Evolutionary conservation across 2,888 invertebrate species (phyloP).

Genomic region (Abrostola tripartita): DNA sequence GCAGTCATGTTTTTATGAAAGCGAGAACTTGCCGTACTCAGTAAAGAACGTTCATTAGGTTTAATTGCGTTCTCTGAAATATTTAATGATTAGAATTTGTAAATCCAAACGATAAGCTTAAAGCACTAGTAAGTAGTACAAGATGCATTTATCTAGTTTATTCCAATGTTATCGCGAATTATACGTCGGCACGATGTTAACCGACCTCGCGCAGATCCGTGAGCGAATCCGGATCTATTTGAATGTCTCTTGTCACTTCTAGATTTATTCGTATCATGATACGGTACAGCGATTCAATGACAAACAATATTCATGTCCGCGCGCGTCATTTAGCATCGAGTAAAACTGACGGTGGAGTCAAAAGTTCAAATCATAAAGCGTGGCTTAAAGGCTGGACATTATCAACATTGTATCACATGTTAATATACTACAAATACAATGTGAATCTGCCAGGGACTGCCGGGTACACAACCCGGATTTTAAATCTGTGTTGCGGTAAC

Average conservation of each 20-base stretch:
- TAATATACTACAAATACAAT: background rate
- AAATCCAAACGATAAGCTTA: constrained; percentile 37
- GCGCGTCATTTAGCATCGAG: constrained; percentile 30
- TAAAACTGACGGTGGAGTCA: constrained; percentile 6
- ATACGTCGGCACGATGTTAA: constrained; percentile 56
- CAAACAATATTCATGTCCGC: constrained; percentile 40
- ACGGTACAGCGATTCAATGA: constrained; percentile 32
- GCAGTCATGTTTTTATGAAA: constrained; percentile 32
- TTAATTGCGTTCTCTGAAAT: constrained; percentile 38
- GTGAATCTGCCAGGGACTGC: too few species aligned
- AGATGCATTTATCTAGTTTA: constrained; percentile 52
- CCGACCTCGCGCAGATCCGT: constrained; percentile 71
- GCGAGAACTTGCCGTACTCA: constrained; percentile 10
- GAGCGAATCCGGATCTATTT: constrained; percentile 63
- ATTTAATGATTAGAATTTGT: constrained; percentile 37
- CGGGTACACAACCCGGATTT: background rate
- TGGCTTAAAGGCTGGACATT: background rate
- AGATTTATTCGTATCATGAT: constrained; percentile 47
- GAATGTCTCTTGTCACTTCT: constrained; percentile 56
- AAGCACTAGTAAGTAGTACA: constrained; percentile 28
- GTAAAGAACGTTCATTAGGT: constrained; percentile 34
- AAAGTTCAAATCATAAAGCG: constrained; percentile 4
- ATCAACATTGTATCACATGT: background rate
- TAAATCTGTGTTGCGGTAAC: background rate
- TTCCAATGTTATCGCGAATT: constrained; percentile 57